These are phyloP conservation scores for Nomada ferruginata DNA, from an alignment of 2,888 invertebrate species.

Conservation along the genomic window DNA sequence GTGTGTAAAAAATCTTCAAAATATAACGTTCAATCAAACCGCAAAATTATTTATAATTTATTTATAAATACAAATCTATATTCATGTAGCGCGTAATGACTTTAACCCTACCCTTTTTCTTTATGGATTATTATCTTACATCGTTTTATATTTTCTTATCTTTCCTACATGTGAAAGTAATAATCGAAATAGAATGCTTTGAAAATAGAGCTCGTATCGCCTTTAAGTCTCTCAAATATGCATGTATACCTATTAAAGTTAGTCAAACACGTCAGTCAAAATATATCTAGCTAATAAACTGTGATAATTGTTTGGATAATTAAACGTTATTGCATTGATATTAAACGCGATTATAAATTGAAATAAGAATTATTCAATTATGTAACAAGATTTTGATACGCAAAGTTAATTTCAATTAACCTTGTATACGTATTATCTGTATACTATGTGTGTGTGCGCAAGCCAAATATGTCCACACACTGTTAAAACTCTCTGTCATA, in stretches of 20 bases:
- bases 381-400: neutral
- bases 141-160: neutral
- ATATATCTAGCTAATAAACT: neutral
- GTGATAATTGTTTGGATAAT: neutral
- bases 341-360: constrained; percentile 4
- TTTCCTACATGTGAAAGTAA: neutral
- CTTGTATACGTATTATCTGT: neutral
- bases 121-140: neutral
- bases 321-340: neutral
- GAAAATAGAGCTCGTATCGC: constrained; percentile 11
- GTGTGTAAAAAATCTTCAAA: constrained; percentile 18
- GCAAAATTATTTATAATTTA: neutral
- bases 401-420: constrained; percentile 9
- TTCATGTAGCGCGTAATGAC: neutral
- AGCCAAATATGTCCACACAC: neutral
- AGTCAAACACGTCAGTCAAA: constrained; percentile 31
- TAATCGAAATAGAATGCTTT: neutral
- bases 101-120: neutral
- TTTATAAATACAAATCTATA: constrained; percentile 20
- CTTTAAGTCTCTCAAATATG: neutral
- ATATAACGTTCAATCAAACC: constrained; percentile 42
- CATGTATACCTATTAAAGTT: constrained; percentile 19
- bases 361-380: constrained; percentile 11
- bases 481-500: constrained; percentile 39
- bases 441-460: neutral